A percentile compares a stretch with the other conserved stretches of the same genome.
These are phyloP conservation scores for Pimephales promelas DNA, from an alignment of 2,113 vertebrate species.

Conservation along the genomic window DNA sequence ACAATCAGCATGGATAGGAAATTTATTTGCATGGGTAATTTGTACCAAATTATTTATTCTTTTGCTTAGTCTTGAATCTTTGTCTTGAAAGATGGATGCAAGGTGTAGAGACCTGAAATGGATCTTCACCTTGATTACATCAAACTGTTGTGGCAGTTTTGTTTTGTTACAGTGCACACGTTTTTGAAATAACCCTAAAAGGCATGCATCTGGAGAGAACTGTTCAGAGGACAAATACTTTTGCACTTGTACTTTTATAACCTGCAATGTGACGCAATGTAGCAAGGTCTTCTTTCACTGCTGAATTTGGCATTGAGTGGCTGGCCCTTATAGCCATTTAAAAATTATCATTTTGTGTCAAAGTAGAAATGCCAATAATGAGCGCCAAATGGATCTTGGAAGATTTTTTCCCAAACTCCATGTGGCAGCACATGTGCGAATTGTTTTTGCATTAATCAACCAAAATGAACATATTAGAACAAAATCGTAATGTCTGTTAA, in stretches of 20 bases:
- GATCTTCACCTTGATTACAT: neutral
- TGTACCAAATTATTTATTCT: neutral
- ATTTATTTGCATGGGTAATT: neutral
- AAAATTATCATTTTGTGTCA: neutral
- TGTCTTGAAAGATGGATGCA: neutral
- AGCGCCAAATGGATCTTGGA: neutral
- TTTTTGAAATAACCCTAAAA: no score
- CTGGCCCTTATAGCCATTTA: neutral
- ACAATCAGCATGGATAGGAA: no score
- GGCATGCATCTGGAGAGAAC: no score
- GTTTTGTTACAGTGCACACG: neutral
- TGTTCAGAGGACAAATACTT: neutral
- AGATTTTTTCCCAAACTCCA: neutral
- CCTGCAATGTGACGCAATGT: neutral
- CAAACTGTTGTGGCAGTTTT: conserved; percentile 2
- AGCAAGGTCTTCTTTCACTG: neutral
- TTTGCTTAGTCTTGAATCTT: neutral
- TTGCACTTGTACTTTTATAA: neutral
- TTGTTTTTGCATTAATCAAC: neutral
- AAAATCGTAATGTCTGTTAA: neutral
- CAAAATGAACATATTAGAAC: neutral
- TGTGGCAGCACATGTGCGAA: neutral
- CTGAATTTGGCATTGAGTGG: neutral
- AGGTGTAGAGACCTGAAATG: neutral
- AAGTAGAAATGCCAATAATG: conserved; percentile 4